Evolutionary conservation across 1,140 invertebrate genomes (phyloP), one percentile per base, ranked within the genome.

Genomic region (Battus philenor): DNA sequence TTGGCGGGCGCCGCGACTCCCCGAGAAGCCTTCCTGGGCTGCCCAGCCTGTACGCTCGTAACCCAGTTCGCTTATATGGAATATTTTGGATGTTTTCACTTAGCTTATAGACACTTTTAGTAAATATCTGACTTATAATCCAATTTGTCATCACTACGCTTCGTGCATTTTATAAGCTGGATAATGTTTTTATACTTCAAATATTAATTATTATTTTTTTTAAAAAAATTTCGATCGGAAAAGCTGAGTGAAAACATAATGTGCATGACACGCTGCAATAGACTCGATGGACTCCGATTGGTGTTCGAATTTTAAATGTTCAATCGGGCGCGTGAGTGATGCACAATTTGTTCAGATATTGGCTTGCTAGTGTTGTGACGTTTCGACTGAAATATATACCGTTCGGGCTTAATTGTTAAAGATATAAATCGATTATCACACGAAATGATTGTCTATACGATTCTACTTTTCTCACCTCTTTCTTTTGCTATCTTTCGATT

Each of bases 161-260:
- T n/a, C n/a, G n/a, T n/a, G n/a, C n/a, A n/a, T n/a, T n/a, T n/a
- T n/a, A n/a, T n/a, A n/a, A n/a, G n/a, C n/a, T n/a, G n/a, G n/a
- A n/a, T n/a, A n/a, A n/a, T n/a, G n/a, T n/a, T n/a, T n/a, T n/a
- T n/a, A n/a, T n/a, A n/a, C n/a, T n/a, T n/a, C n/a, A n/a, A n/a
- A n/a, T n/a, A n/a, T n/a, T n/a, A n/a, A n/a, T n/a, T n/a, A n/a
- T n/a, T n/a, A n/a, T n/a, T n/a, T n/a, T n/a, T n/a, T n/a, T n/a
- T n/a, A n/a, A n/a, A n/a, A n/a, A n/a, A n/a, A n/a, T n/a, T 17
- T 15, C 0, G 22, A 12, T 10, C 17, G 17, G n/a, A 26, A 33
- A 33, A 33, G 38, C 38, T 41, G 18, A 41, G 38, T 29, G 38
- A 41, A 41, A 41, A 41, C 38, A 41, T 41, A 16, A 5, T n/a